These are phyloP conservation scores for Sula dactylatra DNA, from an alignment of 2,113 vertebrate species.

Conservation along the genomic window DNA sequence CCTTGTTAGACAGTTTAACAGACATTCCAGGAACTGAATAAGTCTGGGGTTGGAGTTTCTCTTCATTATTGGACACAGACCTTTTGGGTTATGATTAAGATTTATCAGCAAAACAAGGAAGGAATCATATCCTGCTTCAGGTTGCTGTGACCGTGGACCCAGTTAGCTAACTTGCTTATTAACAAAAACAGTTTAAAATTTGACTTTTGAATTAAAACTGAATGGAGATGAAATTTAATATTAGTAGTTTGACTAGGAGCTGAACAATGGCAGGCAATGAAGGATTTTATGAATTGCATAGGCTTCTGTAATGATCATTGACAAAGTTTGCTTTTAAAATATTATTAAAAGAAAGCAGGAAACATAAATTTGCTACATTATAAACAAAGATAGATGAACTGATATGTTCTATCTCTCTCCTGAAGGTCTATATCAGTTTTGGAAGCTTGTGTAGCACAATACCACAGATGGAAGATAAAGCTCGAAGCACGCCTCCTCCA, in stretches of 20 bases:
- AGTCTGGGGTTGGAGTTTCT: background rate
- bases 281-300: background rate
- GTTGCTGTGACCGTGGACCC: background rate
- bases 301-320: background rate
- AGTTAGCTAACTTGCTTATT: background rate
- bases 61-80: background rate
- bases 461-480: background rate
- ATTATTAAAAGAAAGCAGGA: background rate
- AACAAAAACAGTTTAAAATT: background rate
- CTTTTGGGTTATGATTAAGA: background rate
- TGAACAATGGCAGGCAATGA: background rate
- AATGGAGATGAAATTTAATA: background rate
- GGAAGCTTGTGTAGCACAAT: background rate
- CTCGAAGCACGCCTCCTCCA: background rate
- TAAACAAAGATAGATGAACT: background rate
- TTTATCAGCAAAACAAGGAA: background rate
- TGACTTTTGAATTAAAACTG: background rate
- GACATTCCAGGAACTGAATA: background rate
- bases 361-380: background rate
- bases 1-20: background rate
- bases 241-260: background rate
- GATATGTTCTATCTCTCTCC: background rate
- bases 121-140: background rate
- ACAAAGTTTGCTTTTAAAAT: background rate
- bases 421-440: background rate